Percentiles rank a stretch among this genome's conserved stretches.
Evolutionary conservation across 2,797 vertebrate genomes (phyloP).

Genomic region (Sebastes oblongus): DNA sequence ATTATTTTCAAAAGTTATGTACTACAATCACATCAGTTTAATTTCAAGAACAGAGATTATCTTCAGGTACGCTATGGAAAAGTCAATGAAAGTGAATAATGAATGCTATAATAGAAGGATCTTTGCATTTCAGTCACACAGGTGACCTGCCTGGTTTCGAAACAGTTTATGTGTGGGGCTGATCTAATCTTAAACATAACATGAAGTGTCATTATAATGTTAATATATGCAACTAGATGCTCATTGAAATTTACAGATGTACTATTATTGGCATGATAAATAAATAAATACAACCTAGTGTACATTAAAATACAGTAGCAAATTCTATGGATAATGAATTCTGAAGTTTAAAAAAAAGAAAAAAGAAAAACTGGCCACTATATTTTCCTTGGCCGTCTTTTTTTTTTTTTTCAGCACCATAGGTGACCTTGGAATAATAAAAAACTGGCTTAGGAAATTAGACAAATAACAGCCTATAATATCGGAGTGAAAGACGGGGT

Average conservation of each 20-base stretch:
- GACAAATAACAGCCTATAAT: background rate
- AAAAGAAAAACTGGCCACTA: background rate
- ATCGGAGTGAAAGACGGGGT: background rate
- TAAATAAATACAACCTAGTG: background rate
- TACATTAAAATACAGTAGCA: background rate
- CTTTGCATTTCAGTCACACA: background rate
- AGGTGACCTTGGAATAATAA: background rate
- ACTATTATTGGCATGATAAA: background rate
- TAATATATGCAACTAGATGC: background rate
- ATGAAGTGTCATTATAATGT: background rate
- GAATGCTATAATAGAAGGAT: background rate
- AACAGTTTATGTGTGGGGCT: background rate
- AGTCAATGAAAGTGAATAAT: background rate
- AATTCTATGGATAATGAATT: background rate
- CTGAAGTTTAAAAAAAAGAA: background rate
- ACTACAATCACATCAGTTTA: background rate
- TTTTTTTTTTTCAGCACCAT: background rate
- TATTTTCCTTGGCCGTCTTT: background rate
- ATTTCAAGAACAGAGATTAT: background rate
- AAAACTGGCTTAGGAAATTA: background rate
- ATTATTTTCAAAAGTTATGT: no score
- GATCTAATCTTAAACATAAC: background rate
- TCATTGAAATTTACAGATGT: background rate
- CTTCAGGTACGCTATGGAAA: background rate
- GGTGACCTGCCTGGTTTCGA: background rate